These are phyloP conservation scores for Cercocebus atys DNA, from an alignment of 2,113 vertebrate genomes.

Conservation along the genomic window DNA sequence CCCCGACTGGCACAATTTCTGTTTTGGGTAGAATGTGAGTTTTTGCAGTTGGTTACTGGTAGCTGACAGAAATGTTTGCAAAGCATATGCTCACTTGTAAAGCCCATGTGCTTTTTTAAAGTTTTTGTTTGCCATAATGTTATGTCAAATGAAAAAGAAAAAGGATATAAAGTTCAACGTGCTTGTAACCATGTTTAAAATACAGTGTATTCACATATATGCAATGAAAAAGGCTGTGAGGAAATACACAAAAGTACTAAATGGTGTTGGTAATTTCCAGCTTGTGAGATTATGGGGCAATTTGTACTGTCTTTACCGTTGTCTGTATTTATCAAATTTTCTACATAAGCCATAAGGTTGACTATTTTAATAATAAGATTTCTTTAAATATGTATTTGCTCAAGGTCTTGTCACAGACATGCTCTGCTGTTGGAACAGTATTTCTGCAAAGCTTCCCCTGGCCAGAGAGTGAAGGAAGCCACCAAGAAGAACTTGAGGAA, in stretches of 20 bases:
- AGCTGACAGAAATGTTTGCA: constrained; percentile 52
- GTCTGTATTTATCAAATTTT: not conserved
- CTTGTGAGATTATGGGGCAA: not conserved
- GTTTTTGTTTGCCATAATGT: constrained; percentile 44
- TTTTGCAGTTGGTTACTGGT: constrained; percentile 41
- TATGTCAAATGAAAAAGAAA: constrained; percentile 18
- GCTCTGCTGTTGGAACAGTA: not conserved
- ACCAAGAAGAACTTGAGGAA: not conserved
- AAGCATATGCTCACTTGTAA: constrained; percentile 32
- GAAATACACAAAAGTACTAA: not conserved
- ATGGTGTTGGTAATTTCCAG: not conserved
- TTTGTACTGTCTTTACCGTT: not conserved
- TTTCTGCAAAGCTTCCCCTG: not conserved
- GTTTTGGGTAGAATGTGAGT: constrained; percentile 7
- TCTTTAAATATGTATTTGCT: not conserved
- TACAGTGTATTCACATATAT: not conserved
- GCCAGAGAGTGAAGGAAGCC: not conserved
- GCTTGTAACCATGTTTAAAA: not conserved
- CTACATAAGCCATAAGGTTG: not conserved
- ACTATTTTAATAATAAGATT: not conserved
- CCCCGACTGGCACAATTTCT: constrained; percentile 26
- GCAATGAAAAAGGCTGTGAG: not conserved
- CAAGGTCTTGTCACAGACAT: not conserved
- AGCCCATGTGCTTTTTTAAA: constrained; percentile 50
- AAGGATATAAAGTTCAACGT: not conserved